These are phyloP conservation scores for Coregonus clupeaformis DNA, from an alignment of 2,113 vertebrate species.

Conservation along the genomic window DNA sequence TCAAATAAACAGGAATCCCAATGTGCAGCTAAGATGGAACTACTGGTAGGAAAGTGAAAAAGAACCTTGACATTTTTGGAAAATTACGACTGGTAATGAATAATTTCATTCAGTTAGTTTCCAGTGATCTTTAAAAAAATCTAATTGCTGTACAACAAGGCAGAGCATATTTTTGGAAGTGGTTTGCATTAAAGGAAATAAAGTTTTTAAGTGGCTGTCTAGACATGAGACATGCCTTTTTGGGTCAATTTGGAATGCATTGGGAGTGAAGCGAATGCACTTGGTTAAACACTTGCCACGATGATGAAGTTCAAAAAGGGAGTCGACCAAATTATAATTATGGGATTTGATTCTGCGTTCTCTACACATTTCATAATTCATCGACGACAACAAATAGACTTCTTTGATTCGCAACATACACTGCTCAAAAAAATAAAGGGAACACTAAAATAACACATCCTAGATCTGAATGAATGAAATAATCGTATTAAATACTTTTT, in stretches of 20 bases:
- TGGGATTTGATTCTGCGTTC: neutral
- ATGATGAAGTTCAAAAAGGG: neutral
- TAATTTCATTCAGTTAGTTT: neutral
- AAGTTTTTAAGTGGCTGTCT: neutral
- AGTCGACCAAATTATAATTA: neutral
- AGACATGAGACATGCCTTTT: no score
- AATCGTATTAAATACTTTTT: no score
- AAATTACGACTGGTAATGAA: no score
- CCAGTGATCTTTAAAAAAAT: neutral
- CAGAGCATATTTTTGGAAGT: neutral
- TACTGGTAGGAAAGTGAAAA: conserved; percentile 1
- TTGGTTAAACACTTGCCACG: neutral
- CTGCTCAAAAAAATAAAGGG: no score
- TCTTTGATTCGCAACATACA: neutral
- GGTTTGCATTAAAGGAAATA: neutral
- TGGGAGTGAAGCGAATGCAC: conserved; percentile 3
- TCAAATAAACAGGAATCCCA: neutral
- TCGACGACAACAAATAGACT: neutral
- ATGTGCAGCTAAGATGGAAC: neutral
- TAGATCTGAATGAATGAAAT: no score
- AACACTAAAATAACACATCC: no score
- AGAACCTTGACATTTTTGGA: neutral
- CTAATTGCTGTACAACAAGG: neutral
- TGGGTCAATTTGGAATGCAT: neutral
- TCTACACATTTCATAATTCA: neutral